Base-by-base conservation (phyloP, 2,113 vertebrate species). In the Egretta garzetta region DNA sequence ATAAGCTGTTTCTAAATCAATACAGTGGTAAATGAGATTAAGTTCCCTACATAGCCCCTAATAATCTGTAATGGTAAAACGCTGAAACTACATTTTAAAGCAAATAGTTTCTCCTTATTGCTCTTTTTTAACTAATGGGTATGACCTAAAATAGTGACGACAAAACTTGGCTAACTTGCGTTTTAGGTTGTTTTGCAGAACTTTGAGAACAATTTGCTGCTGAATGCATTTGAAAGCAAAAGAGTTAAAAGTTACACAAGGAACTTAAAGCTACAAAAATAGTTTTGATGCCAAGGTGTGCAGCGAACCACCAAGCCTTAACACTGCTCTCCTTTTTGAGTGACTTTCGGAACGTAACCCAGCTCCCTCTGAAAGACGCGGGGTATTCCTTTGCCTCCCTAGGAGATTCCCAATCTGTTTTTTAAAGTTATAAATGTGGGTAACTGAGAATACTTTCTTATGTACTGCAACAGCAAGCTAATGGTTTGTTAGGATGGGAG, bases 291-390 rank as follows among this genome's bases (percentile, higher is more conserved):
- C 23, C 52, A 45, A 8, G 60, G 28, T 59, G 86, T 33, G 39
- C 52, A 27, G 56, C 49, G 47, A 50, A n/a, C 56, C 56, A 33
- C 41, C 24, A 6, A 58, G 20, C 4, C 4, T 10, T 50, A 47
- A 9, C 0, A 0, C 59, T 56, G 68, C 35, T 88, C 37, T 20
- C 2, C 0, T 17, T 20, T 72, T 43, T 5, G 4, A 7, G 9
- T 8, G 45, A 10, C n/a, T 80, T 45, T 53, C 64, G 35, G 89
- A 81, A 53, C 3, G 0, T 13, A 58, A 33, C 23, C 32, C 41
- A 41, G 52, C 16, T 50, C 22, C 35, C 12, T 9, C n/a, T 0
- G 0, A 49, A 58, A 84, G 43, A 64, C 80, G 12, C 0, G 0
- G 32, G 41, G 9, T 12, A 1, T 56, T 88, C 64, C 6, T 49